Evolutionary conservation across 2,888 invertebrate species (phyloP).

Genomic region (Ornithoptera priamus): DNA sequence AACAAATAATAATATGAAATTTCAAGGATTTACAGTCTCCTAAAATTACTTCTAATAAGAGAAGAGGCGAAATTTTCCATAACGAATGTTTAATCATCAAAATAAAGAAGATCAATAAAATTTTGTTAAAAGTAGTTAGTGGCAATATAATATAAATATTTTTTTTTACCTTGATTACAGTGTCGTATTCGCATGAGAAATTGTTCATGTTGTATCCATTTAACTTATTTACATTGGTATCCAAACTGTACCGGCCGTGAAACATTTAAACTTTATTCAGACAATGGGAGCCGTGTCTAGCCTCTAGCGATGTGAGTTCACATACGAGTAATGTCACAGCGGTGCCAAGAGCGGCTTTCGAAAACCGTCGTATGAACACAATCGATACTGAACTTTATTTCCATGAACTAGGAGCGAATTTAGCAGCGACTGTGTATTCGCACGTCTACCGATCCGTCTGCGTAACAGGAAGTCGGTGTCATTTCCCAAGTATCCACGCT

Average conservation of each 20-base stretch:
- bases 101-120: neutral
- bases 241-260: constrained; percentile 4
- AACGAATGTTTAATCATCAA: too few species aligned
- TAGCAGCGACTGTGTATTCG: neutral
- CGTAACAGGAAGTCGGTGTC: constrained; percentile 39
- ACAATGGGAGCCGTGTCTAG: constrained; percentile 17
- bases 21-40: too few species aligned
- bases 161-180: constrained; percentile 7
- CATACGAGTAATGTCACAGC: constrained; percentile 35
- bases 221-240: constrained; percentile 3
- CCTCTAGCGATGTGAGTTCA: constrained; percentile 21
- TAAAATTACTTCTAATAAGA: too few species aligned
- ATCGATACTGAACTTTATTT: constrained; percentile 9
- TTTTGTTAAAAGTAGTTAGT: neutral
- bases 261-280: constrained; percentile 15
- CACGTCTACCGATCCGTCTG: constrained; percentile 22
- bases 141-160: neutral
- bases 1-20: too few species aligned
- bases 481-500: constrained; percentile 31
- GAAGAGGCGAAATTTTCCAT: too few species aligned
- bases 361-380: neutral
- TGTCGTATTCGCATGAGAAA: neutral
- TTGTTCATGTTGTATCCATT: constrained; percentile 1
- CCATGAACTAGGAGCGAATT: neutral
- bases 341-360: constrained; percentile 35